phyloP scores from a whole-genome alignment of 2,888 invertebrate genomes.

The Apantesis nais region DNA sequence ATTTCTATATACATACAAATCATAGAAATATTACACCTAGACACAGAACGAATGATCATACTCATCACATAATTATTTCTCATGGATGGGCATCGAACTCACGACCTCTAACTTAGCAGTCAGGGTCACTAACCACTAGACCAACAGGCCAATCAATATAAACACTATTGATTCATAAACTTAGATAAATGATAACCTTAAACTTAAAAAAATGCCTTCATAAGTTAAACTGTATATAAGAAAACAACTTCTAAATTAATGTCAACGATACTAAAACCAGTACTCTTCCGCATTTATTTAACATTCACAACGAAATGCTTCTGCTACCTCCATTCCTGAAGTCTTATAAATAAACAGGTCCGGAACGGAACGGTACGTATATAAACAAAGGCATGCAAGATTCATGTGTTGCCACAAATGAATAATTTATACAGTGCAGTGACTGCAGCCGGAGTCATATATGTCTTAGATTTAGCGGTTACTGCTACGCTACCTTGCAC shows the following conservation, averaged over 20 bases:
- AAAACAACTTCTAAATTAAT: not conserved
- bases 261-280: not conserved
- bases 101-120: no score
- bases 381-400: conserved; percentile 60
- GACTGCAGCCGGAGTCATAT: conserved; percentile 33
- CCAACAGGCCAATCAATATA: no score
- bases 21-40: no score
- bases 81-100: no score
- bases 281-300: not conserved
- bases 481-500: conserved; percentile 7
- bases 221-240: not conserved
- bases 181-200: not conserved
- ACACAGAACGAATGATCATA: no score
- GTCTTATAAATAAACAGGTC: conserved; percentile 16
- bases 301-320: conserved; percentile 19
- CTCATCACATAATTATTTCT: no score
- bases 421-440: conserved; percentile 53
- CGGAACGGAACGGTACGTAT: conserved; percentile 13
- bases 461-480: conserved; percentile 22
- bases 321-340: conserved; percentile 11
- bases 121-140: no score
- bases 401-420: conserved; percentile 52
- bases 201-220: not conserved
- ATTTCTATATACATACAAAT: no score
- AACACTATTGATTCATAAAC: no score